Conservation (phyloP, 2,888 invertebrate species). For the Temnothorax unifasciatus region DNA sequence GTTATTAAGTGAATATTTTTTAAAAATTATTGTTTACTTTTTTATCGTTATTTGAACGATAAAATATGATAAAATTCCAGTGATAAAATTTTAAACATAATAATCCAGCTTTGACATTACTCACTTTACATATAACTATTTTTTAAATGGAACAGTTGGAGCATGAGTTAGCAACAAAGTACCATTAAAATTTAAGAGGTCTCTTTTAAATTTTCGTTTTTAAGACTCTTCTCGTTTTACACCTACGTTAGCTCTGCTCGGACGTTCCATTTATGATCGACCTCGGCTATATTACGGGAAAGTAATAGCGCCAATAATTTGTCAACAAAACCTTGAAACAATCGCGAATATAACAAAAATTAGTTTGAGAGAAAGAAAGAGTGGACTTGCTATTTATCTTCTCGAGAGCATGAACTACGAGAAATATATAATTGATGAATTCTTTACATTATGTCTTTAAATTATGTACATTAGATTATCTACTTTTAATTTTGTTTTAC, state of each 20-base stretch:
- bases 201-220: background rate
- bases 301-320: slow-evolving; percentile 11
- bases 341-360: background rate
- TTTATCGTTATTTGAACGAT: background rate
- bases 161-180: background rate
- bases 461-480: background rate
- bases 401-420: background rate
- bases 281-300: background rate
- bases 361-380: background rate
- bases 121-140: background rate
- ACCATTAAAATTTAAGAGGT: background rate
- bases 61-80: background rate
- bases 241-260: background rate
- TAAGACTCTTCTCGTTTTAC: background rate
- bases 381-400: background rate
- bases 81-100: background rate
- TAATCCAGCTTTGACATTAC: background rate
- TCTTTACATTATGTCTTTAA: background rate
- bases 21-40: background rate
- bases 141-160: background rate
- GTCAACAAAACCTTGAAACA: background rate
- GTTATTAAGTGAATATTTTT: background rate
- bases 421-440: background rate
- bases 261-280: background rate
- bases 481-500: background rate